Conservation (phyloP, 2,113 vertebrate species). For the Antigone vipio region DNA sequence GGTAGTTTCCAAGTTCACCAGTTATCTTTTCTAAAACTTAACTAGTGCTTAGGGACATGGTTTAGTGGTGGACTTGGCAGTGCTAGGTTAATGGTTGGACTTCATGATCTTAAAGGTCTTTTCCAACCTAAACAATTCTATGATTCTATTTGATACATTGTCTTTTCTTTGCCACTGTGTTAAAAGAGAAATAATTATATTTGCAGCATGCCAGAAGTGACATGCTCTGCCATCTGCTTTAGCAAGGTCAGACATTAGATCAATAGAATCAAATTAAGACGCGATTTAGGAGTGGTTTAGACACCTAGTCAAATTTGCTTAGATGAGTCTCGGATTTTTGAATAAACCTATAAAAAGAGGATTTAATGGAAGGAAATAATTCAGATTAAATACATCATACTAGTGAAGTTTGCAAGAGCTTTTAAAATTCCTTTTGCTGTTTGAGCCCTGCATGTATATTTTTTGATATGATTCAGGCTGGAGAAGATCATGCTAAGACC, state of each 20-base stretch:
- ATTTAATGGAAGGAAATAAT: neutral
- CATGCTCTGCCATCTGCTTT: neutral
- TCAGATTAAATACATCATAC: neutral
- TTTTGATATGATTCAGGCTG: neutral
- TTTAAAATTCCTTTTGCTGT: neutral
- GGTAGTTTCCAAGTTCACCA: neutral
- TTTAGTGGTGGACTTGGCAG: too few species aligned
- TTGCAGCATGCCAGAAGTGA: constrained; percentile 30
- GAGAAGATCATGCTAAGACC: neutral
- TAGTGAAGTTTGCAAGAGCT: neutral
- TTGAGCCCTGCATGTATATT: neutral
- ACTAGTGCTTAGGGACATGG: too few species aligned
- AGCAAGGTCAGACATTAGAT: constrained; percentile 15
- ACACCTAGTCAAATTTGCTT: constrained; percentile 28
- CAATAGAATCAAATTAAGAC: constrained; percentile 46
- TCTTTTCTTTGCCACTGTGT: neutral
- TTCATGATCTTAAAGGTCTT: too few species aligned
- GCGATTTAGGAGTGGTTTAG: constrained; percentile 9
- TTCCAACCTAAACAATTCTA: too few species aligned
- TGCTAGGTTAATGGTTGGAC: too few species aligned
- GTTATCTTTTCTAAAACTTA: neutral
- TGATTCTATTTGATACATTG: neutral
- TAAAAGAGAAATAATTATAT: neutral
- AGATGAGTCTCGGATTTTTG: neutral
- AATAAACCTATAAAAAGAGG: neutral